These are phyloP conservation scores for Gonocerus acuteangulatus DNA, from an alignment of 2,888 invertebrate genomes.

Conservation along the genomic window DNA sequence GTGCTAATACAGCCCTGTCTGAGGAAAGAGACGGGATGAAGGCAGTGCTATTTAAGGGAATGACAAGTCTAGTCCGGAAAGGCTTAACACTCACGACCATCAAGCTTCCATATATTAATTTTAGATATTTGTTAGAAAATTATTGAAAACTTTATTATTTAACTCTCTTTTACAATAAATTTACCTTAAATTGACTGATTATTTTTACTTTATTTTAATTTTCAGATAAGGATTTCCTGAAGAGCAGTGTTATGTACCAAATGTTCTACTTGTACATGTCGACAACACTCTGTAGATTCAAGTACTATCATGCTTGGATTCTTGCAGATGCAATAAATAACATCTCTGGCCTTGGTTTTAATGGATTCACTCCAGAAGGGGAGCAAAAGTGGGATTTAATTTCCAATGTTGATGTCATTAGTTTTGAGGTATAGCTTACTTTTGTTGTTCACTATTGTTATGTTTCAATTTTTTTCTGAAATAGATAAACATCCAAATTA, in stretches of 20 bases:
- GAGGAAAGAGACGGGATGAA: too few species aligned
- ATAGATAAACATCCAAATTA: constrained; percentile 1
- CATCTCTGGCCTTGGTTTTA: constrained; percentile 83
- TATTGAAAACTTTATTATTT: too few species aligned
- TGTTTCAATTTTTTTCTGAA: neutral
- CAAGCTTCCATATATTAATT: too few species aligned
- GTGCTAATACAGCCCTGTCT: too few species aligned
- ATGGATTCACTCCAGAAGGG: constrained; percentile 69
- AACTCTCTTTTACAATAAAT: too few species aligned
- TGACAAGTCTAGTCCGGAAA: too few species aligned
- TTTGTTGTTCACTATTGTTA: too few species aligned
- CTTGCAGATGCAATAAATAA: constrained; percentile 92
- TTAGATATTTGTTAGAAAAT: too few species aligned
- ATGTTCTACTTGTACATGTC: constrained; percentile 67
- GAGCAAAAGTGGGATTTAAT: constrained; percentile 81
- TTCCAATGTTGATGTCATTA: constrained; percentile 81
- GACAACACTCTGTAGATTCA: constrained; percentile 74
- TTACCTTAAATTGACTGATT: too few species aligned
- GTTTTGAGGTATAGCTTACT: constrained; percentile 67
- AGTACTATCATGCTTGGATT: constrained; percentile 96
- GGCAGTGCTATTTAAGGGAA: too few species aligned
- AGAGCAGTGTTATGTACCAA: constrained; percentile 53
- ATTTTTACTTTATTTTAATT: constrained; percentile 33
- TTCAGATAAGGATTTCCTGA: constrained; percentile 57
- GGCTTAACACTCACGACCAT: too few species aligned